Conservation (phyloP, 30 jellyfish, hydroid and myxozoan genomes). For the Cassiopea xamachana region DNA sequence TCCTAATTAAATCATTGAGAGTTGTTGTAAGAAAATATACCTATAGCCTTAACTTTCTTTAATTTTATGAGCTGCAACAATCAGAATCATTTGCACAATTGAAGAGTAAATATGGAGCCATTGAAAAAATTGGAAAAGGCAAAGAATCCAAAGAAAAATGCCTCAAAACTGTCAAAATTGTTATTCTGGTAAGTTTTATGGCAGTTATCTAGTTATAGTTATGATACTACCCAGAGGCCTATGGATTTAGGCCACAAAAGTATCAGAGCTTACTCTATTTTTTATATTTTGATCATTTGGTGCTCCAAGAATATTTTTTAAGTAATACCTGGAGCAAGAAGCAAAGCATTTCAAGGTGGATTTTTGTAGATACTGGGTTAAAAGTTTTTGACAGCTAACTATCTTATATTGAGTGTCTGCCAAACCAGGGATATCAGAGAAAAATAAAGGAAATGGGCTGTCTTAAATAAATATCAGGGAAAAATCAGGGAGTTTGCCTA, state of each 20-base stretch:
- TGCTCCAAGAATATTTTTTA: not conserved
- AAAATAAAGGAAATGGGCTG: too few species aligned
- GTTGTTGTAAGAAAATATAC: too few species aligned
- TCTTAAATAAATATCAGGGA: too few species aligned
- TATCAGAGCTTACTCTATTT: too few species aligned
- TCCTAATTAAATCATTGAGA: too few species aligned
- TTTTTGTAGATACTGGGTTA: not conserved
- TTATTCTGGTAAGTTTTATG: slow-evolving; percentile 49
- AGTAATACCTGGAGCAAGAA: not conserved
- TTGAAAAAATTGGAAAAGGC: slow-evolving; percentile 28
- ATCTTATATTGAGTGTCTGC: too few species aligned
- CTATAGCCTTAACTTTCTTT: too few species aligned
- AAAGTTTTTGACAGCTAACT: too few species aligned
- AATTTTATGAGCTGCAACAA: too few species aligned
- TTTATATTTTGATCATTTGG: not conserved
- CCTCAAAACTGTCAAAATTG: slow-evolving; percentile 35
- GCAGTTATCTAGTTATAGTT: not conserved
- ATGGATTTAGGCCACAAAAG: not conserved
- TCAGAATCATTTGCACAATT: too few species aligned
- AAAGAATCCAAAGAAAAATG: slow-evolving; percentile 54
- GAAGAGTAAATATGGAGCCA: slow-evolving; percentile 43
- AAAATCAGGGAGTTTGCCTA: too few species aligned
- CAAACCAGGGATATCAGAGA: too few species aligned
- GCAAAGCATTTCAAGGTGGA: not conserved
- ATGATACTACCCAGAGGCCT: not conserved